Evolutionary conservation across 2,888 invertebrate genomes (phyloP), one percentile per base, ranked within the genome.

Genomic region (Tenthredo amoena): DNA sequence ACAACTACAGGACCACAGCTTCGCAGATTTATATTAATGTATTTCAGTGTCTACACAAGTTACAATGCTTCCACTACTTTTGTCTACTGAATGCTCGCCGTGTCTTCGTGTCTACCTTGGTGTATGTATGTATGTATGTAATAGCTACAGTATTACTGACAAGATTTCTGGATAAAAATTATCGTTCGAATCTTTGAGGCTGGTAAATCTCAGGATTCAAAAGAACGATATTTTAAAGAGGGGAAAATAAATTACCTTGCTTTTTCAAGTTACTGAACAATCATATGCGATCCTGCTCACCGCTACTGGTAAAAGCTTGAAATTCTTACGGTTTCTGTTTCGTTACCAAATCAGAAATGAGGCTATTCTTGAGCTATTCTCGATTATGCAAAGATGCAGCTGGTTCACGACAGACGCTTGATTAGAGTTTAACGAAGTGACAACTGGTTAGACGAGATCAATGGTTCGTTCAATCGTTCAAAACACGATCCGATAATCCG

Each of bases 21-120:
- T 83, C 83, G 83, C 83, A 71, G 43, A 83, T 81, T 81, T 47
- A 31, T 74, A 83, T 18, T 47, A 71, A 83, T 83, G 68, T 83
- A 83, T 83, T 83, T 83, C 83, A 83, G 83, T 83, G 50, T 83
- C 83, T 50, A 68, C 83, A 83, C 83, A 50, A 83, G 83, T 83
- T 47, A 50, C 65, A 83, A 83, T 83, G 65, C 83, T 83, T 83
- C 83, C 83, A 62, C 83, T 83, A 83, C 83, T 83, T 83, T 83
- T 83, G 83, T 83, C 83, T 83, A 71, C 83, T 81, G 83, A 83
- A 83, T 71, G 71, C 68, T 83, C 83, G 40, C 71, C 68, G 68
- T 83, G 68, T 71, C 71, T 50, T 71, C 68, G 83, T 71, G 50
- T 83, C 71, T 62, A 83, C 71, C 65, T 62, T 62, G 62, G 37